phyloP scores from a whole-genome alignment of 2,888 invertebrate species.

The Rugalucina vietnamica region DNA sequence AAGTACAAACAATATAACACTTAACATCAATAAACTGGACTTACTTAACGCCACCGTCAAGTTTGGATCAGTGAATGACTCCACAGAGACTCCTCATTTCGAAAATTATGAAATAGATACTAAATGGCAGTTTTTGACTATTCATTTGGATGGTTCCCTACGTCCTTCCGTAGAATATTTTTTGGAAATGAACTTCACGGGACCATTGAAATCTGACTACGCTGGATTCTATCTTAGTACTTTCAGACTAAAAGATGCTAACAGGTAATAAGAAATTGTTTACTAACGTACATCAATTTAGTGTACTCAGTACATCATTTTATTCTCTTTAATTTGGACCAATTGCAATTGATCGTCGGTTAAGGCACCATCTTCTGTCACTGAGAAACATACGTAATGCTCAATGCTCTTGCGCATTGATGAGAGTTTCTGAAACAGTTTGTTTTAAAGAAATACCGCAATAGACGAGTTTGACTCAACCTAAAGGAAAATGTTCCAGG shows the following conservation, averaged over 20 bases:
- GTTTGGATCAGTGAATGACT: background rate
- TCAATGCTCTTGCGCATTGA: no score
- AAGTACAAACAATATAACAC: constrained; percentile 88
- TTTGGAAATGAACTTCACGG: constrained; percentile 89
- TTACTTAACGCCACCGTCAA: constrained; percentile 83
- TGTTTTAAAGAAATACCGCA: no score
- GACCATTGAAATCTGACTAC: constrained; percentile 87
- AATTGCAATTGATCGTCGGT: no score
- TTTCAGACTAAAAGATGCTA: constrained; percentile 26
- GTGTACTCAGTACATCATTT: no score
- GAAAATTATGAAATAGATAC: constrained; percentile 41
- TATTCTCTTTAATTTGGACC: no score
- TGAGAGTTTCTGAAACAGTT: no score
- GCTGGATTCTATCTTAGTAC: constrained; percentile 67
- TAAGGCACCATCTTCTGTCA: no score
- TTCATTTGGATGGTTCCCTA: constrained; percentile 87
- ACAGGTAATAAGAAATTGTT: no score
- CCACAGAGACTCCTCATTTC: background rate
- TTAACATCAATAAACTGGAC: constrained; percentile 90
- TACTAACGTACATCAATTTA: no score
- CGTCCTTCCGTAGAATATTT: constrained; percentile 87
- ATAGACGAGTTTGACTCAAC: no score
- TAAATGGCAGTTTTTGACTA: constrained; percentile 81
- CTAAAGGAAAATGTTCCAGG: no score
- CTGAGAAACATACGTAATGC: no score